Conservation (phyloP, 2,888 invertebrate genomes). For the Diogma glabrata region DNA sequence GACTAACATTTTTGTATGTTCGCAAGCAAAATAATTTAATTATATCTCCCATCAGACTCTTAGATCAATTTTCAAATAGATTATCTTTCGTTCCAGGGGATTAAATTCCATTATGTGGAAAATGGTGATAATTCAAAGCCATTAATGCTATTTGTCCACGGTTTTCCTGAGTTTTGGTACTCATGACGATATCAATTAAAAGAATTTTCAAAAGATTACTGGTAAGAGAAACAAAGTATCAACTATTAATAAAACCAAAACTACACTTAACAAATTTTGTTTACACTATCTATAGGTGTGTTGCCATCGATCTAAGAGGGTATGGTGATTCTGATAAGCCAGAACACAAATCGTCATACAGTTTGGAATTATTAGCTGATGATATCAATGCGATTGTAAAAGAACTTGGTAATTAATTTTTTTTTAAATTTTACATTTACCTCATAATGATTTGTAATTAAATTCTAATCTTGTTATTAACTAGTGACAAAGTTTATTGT, state of each 20-base stretch:
- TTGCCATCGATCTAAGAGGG: slow-evolving; percentile 58
- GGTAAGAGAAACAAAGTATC: too few relatives aligned
- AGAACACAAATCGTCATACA: slow-evolving; percentile 38
- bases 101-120: slow-evolving; percentile 55
- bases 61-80: too few relatives aligned
- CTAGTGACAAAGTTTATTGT: too few relatives aligned
- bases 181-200: slow-evolving; percentile 59
- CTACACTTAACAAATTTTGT: too few relatives aligned
- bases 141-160: slow-evolving; percentile 58
- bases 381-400: slow-evolving; percentile 49
- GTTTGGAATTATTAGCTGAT: slow-evolving; percentile 40
- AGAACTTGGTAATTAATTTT: slow-evolving; percentile 35
- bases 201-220: slow-evolving; percentile 49
- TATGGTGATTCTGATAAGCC: slow-evolving; percentile 60
- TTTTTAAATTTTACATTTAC: too few relatives aligned
- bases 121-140: slow-evolving; percentile 51
- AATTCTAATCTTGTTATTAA: too few relatives aligned
- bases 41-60: too few relatives aligned
- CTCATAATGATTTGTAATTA: too few relatives aligned
- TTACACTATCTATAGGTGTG: slow-evolving; percentile 49
- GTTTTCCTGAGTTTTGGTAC: slow-evolving; percentile 70
- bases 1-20: too few relatives aligned
- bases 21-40: too few relatives aligned
- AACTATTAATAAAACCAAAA: too few relatives aligned
- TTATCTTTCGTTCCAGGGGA: too few relatives aligned